A percentile compares a stretch with the other conserved stretches of the same genome.
These are phyloP conservation scores for Sminthurides aquaticus DNA, from an alignment of 2,888 invertebrate species.

Conservation along the genomic window DNA sequence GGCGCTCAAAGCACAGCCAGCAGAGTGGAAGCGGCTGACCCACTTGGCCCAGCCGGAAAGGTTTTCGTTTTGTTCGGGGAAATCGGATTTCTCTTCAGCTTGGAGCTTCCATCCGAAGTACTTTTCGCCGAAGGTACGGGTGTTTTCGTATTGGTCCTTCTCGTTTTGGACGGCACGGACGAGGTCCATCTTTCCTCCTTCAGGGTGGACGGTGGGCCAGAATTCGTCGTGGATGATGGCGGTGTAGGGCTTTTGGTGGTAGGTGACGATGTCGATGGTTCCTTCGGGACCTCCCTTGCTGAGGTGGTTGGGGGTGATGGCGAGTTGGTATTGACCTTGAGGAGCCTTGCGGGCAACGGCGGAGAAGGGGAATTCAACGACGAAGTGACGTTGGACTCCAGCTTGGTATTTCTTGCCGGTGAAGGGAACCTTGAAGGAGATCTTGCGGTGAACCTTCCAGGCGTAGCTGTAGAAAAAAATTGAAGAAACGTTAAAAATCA, in stretches of 20 bases:
- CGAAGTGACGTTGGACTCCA: slow-evolving; percentile 38
- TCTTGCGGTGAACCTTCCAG: slow-evolving; percentile 27
- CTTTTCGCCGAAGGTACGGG: slow-evolving; percentile 21
- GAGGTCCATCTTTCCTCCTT: slow-evolving; percentile 38
- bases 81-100: slow-evolving; percentile 33
- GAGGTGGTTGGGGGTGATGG: slow-evolving; percentile 39
- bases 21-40: slow-evolving; percentile 29
- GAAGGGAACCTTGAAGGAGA: slow-evolving; percentile 37
- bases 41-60: slow-evolving; percentile 32
- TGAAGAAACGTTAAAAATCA: too few species aligned
- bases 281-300: slow-evolving; percentile 29
- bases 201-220: slow-evolving; percentile 25
- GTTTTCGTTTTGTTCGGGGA: slow-evolving; percentile 30
- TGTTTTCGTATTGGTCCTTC: slow-evolving; percentile 29
- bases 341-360: slow-evolving; percentile 27
- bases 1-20: slow-evolving; percentile 28
- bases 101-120: slow-evolving; percentile 29
- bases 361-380: slow-evolving; percentile 36
- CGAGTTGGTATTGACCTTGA: slow-evolving; percentile 31
- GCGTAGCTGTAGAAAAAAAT: slow-evolving; percentile 11
- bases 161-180: slow-evolving; percentile 23
- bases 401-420: slow-evolving; percentile 37
- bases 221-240: slow-evolving; percentile 40
- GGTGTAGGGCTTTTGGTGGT: slow-evolving; percentile 41
- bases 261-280: slow-evolving; percentile 38